Evolutionary conservation across 2,888 invertebrate species (phyloP).

Genomic region (Drosophila kokeensis): DNA sequence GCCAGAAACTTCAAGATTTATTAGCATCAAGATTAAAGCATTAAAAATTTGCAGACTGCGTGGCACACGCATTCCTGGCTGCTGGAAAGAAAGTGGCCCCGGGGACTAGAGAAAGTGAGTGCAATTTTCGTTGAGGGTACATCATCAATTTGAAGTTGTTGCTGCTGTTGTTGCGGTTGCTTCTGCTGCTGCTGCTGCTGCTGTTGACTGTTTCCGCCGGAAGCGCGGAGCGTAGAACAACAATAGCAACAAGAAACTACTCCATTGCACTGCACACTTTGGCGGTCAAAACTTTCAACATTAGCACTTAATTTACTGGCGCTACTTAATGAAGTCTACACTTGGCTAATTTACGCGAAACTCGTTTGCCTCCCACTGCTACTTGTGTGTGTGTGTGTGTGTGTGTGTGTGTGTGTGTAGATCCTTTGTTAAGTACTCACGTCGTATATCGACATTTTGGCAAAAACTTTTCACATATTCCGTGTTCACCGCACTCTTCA

Average conservation of each 20-base stretch:
- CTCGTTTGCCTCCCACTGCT: slow-evolving; percentile 45
- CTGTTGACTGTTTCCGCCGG: slow-evolving; percentile 69
- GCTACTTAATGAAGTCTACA: slow-evolving; percentile 82
- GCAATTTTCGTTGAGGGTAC: slow-evolving; percentile 73
- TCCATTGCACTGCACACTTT: slow-evolving; percentile 65
- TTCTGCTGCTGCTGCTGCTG: slow-evolving; percentile 36
- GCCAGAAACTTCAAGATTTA: slow-evolving; percentile 84
- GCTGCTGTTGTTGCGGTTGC: slow-evolving; percentile 32
- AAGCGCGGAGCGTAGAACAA: slow-evolving; percentile 54
- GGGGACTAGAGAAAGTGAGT: slow-evolving; percentile 71
- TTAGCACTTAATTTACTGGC: slow-evolving; percentile 81
- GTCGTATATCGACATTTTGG: slow-evolving; percentile 34
- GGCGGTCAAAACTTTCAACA: slow-evolving; percentile 77
- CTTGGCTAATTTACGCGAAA: slow-evolving; percentile 78
- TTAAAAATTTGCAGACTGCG: slow-evolving; percentile 82
- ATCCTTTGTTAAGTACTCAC: slow-evolving; percentile 5
- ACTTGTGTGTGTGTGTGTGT: slow-evolving; percentile 2
- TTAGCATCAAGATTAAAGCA: slow-evolving; percentile 84
- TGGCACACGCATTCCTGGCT: slow-evolving; percentile 50
- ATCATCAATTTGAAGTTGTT: slow-evolving; percentile 73
- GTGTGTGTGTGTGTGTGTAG: not conserved
- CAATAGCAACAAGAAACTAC: slow-evolving; percentile 39
- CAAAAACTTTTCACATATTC: slow-evolving; percentile 52
- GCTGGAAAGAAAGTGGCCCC: slow-evolving; percentile 15
- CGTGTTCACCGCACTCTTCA: slow-evolving; percentile 18